Evolutionary conservation across 23 tunicate genomes (phyloP).

Genomic region (Styela clava): DNA sequence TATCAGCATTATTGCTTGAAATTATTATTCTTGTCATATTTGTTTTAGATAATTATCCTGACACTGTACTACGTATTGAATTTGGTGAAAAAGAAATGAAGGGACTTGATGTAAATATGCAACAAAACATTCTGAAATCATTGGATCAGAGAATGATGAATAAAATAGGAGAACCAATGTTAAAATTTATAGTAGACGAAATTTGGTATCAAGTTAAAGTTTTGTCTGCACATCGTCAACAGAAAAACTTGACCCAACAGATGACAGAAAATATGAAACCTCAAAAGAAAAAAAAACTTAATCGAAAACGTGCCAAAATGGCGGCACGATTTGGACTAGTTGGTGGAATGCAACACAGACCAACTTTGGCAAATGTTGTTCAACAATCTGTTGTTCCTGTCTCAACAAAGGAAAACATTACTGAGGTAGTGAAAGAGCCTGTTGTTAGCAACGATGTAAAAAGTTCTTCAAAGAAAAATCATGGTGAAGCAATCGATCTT

Average conservation of each 20-base stretch:
- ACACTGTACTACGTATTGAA: background rate
- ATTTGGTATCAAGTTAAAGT: background rate
- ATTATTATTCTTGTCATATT: too few species aligned
- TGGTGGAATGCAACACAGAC: background rate
- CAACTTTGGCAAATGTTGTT: background rate
- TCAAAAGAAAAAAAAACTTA: background rate
- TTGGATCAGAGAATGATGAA: background rate
- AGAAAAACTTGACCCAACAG: background rate
- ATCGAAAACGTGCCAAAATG: background rate
- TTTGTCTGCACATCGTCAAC: background rate
- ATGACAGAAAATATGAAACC: background rate
- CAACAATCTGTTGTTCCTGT: background rate
- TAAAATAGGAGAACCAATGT: slow-evolving; percentile 1
- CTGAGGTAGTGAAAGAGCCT: background rate
- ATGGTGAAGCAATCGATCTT: slow-evolving; percentile 20
- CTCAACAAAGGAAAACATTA: background rate
- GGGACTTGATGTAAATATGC: slow-evolving; percentile 2
- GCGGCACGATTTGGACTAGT: background rate
- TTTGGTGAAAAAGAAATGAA: background rate
- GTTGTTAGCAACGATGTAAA: background rate
- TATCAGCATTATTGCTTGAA: too few species aligned
- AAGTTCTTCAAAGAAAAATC: background rate
- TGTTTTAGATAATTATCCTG: slow-evolving; percentile 18
- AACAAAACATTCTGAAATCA: background rate
- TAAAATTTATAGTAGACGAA: background rate